phyloP scores from a whole-genome alignment of 64 coral and sea anemone species.

The Porites australiensis region DNA sequence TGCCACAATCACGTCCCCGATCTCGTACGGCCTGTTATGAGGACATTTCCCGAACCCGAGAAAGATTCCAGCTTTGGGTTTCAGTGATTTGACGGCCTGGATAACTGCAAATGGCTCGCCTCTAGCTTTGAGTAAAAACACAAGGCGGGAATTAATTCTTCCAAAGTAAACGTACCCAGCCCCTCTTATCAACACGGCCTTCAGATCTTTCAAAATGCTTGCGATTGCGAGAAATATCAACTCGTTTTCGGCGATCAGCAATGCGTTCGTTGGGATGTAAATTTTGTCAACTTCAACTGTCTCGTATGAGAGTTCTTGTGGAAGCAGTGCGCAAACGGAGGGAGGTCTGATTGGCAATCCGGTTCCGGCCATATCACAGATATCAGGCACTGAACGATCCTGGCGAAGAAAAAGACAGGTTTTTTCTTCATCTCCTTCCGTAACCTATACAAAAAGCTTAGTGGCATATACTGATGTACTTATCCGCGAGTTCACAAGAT shows the following conservation, averaged over 20 bases:
- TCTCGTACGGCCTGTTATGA: neutral
- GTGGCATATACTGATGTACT: too few relatives aligned
- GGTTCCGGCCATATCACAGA: neutral
- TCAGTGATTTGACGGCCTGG: neutral
- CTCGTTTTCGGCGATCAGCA: conserved; percentile 37
- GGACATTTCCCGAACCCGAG: conserved; percentile 35
- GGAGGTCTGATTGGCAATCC: conserved; percentile 10
- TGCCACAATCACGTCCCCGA: conserved; percentile 15
- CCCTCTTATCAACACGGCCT: conserved; percentile 5
- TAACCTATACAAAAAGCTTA: too few relatives aligned
- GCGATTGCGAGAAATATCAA: conserved; percentile 16
- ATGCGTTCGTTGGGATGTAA: conserved; percentile 3
- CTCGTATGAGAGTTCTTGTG: conserved; percentile 1
- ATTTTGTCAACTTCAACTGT: conserved; percentile 25
- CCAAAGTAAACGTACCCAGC: conserved; percentile 40
- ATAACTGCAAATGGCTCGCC: neutral
- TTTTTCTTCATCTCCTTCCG: too few relatives aligned
- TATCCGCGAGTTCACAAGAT: too few relatives aligned
- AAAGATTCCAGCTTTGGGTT: conserved; percentile 20
- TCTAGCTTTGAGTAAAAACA: conserved; percentile 29
- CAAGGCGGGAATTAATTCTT: neutral
- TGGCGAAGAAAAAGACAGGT: neutral
- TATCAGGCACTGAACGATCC: neutral
- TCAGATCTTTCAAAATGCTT: conserved; percentile 16
- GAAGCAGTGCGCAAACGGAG: neutral